These are phyloP conservation scores for Pelobates fuscus DNA, from an alignment of 2,113 vertebrate species.

Conservation along the genomic window DNA sequence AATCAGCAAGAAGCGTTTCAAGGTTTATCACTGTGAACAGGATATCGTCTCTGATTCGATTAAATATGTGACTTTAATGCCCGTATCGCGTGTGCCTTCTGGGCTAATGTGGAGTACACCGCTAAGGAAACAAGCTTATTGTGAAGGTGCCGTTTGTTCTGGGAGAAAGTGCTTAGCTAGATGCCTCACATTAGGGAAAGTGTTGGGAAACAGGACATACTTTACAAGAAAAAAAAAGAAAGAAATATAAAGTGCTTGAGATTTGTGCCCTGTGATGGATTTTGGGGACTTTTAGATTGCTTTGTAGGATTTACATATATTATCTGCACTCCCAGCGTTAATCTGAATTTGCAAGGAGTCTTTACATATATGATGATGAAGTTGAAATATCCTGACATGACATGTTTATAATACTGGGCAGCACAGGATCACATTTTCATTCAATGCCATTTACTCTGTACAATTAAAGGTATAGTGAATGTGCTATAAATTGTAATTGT, in stretches of 20 bases:
- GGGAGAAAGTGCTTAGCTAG: slow-evolving; percentile 59
- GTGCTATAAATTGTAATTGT: too few species aligned
- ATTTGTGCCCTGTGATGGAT: not conserved
- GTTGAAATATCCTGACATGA: too few species aligned
- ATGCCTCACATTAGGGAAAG: too few species aligned
- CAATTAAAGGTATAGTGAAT: too few species aligned
- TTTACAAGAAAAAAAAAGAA: slow-evolving; percentile 55
- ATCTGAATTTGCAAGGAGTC: too few species aligned
- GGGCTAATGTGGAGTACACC: slow-evolving; percentile 54
- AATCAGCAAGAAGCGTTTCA: slow-evolving; percentile 48
- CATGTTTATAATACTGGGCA: too few species aligned
- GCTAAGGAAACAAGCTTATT: slow-evolving; percentile 55
- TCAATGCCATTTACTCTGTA: too few species aligned
- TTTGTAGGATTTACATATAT: not conserved
- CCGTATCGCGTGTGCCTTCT: slow-evolving; percentile 68
- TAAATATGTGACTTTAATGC: slow-evolving; percentile 59
- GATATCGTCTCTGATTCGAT: slow-evolving; percentile 55
- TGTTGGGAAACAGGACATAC: too few species aligned
- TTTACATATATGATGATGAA: too few species aligned
- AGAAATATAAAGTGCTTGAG: not conserved
- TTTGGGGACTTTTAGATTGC: not conserved
- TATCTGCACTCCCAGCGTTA: too few species aligned
- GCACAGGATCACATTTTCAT: too few species aligned
- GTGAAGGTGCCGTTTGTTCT: slow-evolving; percentile 58
- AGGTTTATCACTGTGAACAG: slow-evolving; percentile 56